These are phyloP conservation scores for Blastomussa wellsi DNA, from an alignment of 92 coral and sea anemone species.

Conservation along the genomic window DNA sequence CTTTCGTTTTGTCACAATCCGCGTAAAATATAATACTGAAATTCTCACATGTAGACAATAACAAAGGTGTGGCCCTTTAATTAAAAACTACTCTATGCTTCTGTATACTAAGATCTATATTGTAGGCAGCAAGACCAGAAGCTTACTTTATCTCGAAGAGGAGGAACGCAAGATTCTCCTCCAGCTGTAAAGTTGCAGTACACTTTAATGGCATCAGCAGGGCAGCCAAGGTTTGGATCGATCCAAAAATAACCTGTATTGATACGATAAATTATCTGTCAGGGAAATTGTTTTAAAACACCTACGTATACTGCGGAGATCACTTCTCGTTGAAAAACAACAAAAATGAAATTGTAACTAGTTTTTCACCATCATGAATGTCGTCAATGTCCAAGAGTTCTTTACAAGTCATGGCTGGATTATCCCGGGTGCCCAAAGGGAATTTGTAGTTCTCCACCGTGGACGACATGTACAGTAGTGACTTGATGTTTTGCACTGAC, in stretches of 20 bases:
- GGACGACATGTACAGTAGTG: conserved; percentile 76
- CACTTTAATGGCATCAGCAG: conserved; percentile 89
- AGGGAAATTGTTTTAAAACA: neutral
- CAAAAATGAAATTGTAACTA: neutral
- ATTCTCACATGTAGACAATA: too few relatives aligned
- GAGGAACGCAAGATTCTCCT: conserved; percentile 83
- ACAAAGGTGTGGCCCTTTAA: too few relatives aligned
- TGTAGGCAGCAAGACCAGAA: neutral
- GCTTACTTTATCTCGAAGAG: conserved; percentile 68
- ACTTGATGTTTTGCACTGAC: conserved; percentile 58
- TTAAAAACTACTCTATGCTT: too few relatives aligned
- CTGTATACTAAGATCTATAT: neutral
- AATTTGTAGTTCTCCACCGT: conserved; percentile 58
- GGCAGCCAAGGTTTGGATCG: conserved; percentile 97
- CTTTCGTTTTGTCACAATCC: too few relatives aligned
- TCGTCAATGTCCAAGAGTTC: conserved; percentile 82
- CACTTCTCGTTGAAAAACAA: too few relatives aligned
- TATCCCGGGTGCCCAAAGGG: conserved; percentile 83
- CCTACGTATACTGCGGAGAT: too few relatives aligned
- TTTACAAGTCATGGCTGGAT: conserved; percentile 96
- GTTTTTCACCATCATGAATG: conserved; percentile 83
- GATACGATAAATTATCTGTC: neutral
- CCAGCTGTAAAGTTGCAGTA: conserved; percentile 93
- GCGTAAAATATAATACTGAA: too few relatives aligned
- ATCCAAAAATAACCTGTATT: conserved; percentile 87